Conservation (phyloP, 1,140 invertebrate species). For the Harlomillsia oculata region DNA sequence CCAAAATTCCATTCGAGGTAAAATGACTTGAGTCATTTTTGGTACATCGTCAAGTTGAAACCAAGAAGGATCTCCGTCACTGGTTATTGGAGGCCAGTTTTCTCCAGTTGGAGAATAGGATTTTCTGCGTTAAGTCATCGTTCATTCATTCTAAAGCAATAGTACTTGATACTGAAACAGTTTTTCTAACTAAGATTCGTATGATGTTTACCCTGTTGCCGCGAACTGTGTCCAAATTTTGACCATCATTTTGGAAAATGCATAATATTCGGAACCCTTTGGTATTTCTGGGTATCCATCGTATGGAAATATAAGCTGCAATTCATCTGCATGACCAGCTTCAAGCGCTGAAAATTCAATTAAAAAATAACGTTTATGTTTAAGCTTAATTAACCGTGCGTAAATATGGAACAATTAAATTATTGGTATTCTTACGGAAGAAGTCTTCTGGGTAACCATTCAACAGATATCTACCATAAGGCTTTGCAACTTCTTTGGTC, state of each 20-base stretch:
- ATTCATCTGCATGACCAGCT: conserved; percentile 23
- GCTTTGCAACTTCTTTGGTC: conserved; percentile 7
- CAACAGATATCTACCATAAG: neutral
- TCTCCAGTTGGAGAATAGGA: too few relatives aligned
- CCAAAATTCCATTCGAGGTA: conserved; percentile 25
- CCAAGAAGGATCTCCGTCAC: too few relatives aligned
- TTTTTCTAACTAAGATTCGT: neutral
- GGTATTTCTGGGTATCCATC: conserved; percentile 20
- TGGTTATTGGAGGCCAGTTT: too few relatives aligned
- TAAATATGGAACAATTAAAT: neutral
- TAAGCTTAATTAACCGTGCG: neutral
- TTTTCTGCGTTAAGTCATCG: too few relatives aligned
- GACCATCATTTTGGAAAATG: conserved; percentile 22
- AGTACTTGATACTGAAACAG: too few relatives aligned
- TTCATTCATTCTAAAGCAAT: too few relatives aligned
- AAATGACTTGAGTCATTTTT: neutral
- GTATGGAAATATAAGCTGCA: conserved; percentile 26
- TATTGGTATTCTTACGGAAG: neutral
- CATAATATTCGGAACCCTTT: conserved; percentile 3
- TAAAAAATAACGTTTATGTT: neutral
- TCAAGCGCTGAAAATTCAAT: neutral
- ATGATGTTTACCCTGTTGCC: conserved; percentile 14
- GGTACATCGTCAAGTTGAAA: conserved; percentile 14
- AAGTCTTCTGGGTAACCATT: neutral
- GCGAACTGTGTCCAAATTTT: conserved; percentile 26